phyloP scores from a whole-genome alignment of 2,888 invertebrate species.

The Frankliniella intonsa region DNA sequence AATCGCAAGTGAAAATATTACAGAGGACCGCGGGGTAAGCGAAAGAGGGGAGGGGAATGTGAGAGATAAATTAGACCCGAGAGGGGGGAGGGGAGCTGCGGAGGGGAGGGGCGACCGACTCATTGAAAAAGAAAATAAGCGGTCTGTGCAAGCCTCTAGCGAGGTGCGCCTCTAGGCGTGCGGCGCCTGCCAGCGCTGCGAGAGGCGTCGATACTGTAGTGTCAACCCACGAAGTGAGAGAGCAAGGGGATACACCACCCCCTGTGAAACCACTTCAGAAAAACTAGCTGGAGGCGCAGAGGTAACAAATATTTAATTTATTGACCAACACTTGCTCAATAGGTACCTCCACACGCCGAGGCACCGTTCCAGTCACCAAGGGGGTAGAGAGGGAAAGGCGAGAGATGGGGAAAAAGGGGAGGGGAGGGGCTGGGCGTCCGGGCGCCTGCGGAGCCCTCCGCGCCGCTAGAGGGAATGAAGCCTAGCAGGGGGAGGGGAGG shows the following conservation, averaged over 20 bases:
- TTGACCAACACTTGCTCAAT: no score
- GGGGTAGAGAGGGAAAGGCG: no score
- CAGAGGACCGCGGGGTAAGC: background rate
- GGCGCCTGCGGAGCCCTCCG: conserved; percentile 28
- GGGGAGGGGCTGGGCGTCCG: background rate
- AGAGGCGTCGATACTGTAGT: no score
- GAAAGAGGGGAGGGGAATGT: conserved; percentile 19
- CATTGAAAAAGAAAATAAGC: conserved; percentile 23
- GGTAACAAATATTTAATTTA: no score
- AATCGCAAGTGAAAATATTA: conserved; percentile 25
- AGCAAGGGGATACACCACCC: no score
- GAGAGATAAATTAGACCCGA: conserved; percentile 32
- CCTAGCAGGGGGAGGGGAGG: conserved; percentile 27
- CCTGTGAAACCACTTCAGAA: no score
- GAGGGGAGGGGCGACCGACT: conserved; percentile 33
- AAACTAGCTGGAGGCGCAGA: no score
- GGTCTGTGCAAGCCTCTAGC: background rate
- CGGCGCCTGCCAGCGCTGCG: no score
- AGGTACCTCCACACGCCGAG: no score
- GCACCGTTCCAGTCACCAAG: background rate
- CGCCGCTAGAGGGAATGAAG: conserved; percentile 28
- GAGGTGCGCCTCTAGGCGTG: background rate
- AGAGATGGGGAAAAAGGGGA: no score
- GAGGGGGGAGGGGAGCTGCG: conserved; percentile 37
- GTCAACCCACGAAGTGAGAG: no score